Conservation (phyloP, 2,113 vertebrate species). For the Enhydra lutris region DNA sequence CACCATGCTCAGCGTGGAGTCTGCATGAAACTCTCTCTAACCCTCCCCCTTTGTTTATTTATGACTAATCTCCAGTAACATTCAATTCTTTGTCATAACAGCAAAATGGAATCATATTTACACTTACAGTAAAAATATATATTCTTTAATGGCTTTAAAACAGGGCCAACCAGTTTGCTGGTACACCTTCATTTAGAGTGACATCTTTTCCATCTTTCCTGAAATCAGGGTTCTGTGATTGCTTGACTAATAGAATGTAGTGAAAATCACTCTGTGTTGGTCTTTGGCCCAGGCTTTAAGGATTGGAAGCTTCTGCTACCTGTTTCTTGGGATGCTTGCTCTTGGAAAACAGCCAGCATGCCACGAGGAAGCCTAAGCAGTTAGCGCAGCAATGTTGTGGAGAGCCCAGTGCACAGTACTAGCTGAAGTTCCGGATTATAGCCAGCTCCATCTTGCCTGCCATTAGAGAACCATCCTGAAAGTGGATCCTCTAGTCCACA, state of each 20-base stretch:
- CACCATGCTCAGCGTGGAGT: neutral
- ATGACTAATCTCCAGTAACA: neutral
- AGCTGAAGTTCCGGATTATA: neutral
- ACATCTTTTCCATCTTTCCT: neutral
- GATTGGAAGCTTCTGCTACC: neutral
- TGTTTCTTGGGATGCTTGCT: neutral
- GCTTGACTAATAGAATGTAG: neutral
- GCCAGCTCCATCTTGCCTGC: neutral
- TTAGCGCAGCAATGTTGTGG: neutral
- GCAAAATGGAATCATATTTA: conserved; percentile 1
- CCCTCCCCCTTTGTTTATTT: neutral
- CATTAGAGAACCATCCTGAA: neutral
- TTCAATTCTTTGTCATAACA: neutral
- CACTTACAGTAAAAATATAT: neutral
- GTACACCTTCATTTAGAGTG: neutral
- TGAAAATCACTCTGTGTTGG: neutral
- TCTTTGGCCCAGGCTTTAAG: neutral
- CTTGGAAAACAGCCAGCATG: neutral
- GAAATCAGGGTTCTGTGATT: neutral
- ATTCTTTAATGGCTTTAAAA: neutral
- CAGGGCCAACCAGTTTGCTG: neutral
- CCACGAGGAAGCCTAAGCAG: neutral
- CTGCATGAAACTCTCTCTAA: neutral
- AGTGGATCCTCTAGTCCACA: neutral
- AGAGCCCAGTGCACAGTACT: accelerated